Conservation (phyloP, 2,888 invertebrate genomes). For the Rosalia funebris region DNA sequence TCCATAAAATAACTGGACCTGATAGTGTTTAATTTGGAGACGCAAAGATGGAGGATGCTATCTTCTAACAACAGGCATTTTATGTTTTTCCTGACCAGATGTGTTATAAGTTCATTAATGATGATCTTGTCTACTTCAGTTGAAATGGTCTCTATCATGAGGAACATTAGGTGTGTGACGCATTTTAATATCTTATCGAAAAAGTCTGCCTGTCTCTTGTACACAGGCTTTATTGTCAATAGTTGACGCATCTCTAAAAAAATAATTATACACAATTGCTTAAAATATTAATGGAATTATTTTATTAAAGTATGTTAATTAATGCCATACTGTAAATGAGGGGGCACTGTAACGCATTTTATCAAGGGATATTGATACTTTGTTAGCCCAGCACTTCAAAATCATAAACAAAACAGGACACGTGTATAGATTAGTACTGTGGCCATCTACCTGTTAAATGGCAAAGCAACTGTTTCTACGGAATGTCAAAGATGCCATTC, state of each 20-base stretch:
- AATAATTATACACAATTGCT: constrained; percentile 15
- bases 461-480: too few relatives aligned
- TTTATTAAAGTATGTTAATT: too few relatives aligned
- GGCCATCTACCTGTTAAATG: too few relatives aligned
- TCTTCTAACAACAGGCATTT: constrained; percentile 78
- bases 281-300: too few relatives aligned
- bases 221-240: constrained; percentile 73
- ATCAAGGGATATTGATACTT: too few relatives aligned
- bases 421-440: too few relatives aligned
- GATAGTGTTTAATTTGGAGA: constrained; percentile 80
- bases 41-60: constrained; percentile 86
- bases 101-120: constrained; percentile 66
- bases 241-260: constrained; percentile 66
- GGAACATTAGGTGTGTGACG: constrained; percentile 79
- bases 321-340: too few relatives aligned
- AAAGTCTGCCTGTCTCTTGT: constrained; percentile 81
- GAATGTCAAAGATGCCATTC: too few relatives aligned
- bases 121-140: constrained; percentile 65
- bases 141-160: constrained; percentile 72
- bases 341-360: too few relatives aligned
- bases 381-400: too few relatives aligned
- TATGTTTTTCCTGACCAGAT: constrained; percentile 72
- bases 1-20: constrained; percentile 81
- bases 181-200: constrained; percentile 85
- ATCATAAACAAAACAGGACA: too few relatives aligned